phyloP scores from a whole-genome alignment of 1,140 invertebrate species.

The Metaphire vulgaris region DNA sequence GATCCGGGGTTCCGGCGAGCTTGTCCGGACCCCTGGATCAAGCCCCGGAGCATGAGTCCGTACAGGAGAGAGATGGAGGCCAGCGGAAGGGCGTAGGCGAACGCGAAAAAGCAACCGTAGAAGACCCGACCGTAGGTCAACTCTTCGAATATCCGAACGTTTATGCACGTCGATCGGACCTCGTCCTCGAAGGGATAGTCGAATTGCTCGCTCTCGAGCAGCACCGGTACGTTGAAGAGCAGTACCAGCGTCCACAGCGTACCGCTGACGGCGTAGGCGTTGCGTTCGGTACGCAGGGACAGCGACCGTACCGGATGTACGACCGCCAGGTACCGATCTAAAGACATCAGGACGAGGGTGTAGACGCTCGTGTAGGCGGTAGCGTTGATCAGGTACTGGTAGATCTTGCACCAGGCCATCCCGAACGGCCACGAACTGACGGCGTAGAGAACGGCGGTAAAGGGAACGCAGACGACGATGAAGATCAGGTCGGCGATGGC shows the following conservation, averaged over 20 bases:
- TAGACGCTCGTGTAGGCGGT: slow-evolving; percentile 89
- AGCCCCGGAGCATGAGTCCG: slow-evolving; percentile 71
- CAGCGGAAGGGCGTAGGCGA: slow-evolving; percentile 55
- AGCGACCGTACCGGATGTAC: slow-evolving; percentile 87
- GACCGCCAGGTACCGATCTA: slow-evolving; percentile 89
- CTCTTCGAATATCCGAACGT: slow-evolving; percentile 18
- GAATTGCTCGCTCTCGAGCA: slow-evolving; percentile 67
- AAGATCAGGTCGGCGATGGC: slow-evolving; percentile 83
- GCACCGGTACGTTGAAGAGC: slow-evolving; percentile 64
- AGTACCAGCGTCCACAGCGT: slow-evolving; percentile 71
- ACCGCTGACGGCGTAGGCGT: slow-evolving; percentile 65
- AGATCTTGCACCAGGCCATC: slow-evolving; percentile 79
- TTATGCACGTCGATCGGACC: slow-evolving; percentile 39
- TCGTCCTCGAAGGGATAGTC: slow-evolving; percentile 57
- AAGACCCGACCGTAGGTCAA: slow-evolving; percentile 34
- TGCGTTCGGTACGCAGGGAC: slow-evolving; percentile 73
- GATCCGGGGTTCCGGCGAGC: not conserved
- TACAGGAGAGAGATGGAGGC: slow-evolving; percentile 77
- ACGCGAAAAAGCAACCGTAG: slow-evolving; percentile 51
- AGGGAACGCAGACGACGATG: slow-evolving; percentile 87
- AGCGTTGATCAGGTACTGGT: slow-evolving; percentile 65
- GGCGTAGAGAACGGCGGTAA: slow-evolving; percentile 51
- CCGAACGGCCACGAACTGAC: slow-evolving; percentile 74
- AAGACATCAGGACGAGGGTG: slow-evolving; percentile 87
- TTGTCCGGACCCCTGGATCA: slow-evolving; percentile 49